A percentile compares a stretch with the other conserved stretches of the same genome.
These are phyloP conservation scores for Casuarius casuarius DNA, from an alignment of 2,113 vertebrate genomes.

Conservation along the genomic window DNA sequence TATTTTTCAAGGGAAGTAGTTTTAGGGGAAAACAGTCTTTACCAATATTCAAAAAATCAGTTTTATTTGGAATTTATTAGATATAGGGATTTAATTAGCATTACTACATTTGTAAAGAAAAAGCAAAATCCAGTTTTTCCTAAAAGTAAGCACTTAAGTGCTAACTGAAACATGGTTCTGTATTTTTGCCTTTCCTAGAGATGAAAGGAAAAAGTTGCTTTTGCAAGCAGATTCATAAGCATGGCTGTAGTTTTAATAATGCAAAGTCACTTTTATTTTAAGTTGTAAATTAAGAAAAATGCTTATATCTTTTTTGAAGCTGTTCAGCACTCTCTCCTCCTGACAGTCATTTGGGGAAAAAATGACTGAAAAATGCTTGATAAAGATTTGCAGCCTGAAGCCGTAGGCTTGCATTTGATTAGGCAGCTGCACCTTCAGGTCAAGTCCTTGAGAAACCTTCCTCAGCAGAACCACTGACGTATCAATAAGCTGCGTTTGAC, in stretches of 20 bases:
- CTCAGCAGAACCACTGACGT: neutral
- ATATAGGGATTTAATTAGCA: neutral
- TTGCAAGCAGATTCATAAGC: neutral
- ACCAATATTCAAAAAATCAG: neutral
- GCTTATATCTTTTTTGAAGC: neutral
- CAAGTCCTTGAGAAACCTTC: neutral
- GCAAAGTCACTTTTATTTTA: neutral
- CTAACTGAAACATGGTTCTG: neutral
- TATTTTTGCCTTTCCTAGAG: neutral
- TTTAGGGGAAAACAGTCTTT: neutral
- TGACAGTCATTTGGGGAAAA: rapidly evolving
- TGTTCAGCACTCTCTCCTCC: neutral
- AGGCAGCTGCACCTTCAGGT: neutral
- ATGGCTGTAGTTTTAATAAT: neutral
- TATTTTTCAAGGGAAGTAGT: neutral
- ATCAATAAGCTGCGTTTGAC: neutral
- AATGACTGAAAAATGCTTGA: neutral
- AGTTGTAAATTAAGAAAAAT: neutral
- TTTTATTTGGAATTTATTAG: neutral
- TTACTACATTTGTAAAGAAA: neutral
- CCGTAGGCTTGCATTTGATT: neutral
- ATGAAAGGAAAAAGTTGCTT: neutral
- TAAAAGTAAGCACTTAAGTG: neutral
- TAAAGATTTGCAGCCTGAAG: neutral
- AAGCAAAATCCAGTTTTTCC: neutral